Evolutionary conservation across 2,888 invertebrate species (phyloP), one percentile per base, ranked within the genome.

Genomic region (Temnothorax ravouxi): DNA sequence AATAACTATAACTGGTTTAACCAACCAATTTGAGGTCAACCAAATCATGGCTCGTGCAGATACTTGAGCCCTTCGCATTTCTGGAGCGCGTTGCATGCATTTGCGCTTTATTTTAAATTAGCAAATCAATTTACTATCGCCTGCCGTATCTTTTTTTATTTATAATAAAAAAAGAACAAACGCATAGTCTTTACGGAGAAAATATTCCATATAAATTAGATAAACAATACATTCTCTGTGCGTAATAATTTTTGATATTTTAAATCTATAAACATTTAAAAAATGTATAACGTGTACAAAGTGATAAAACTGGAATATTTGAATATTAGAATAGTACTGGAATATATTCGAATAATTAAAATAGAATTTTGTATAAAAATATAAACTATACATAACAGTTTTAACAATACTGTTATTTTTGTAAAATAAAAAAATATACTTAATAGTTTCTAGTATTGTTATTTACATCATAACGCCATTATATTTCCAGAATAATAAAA

Each of bases 11-110:
- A 3, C 59, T 38, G 38, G 59, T 59, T 67, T 38, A 72, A 59
- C 56, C 25, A 38, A 59, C 4, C 59, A 72, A 72, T 79, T 56
- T 59, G 47, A 25, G 72, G 21, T 79, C 34, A 44, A 44, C 9
- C 56, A 13, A 61, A 75, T 25, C 6, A 25, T 41, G 62, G 18
- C 15, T 62, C 15, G 18, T 25, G 56, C 18, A 21, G 13, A 18
- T 71, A 38, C 47, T 72, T 47, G 18, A 64, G 29, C 15, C 9
- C 47, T 47, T 21, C 34, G 44, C 13, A 56, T 56, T 59, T 47
- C 56, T 47, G 47, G 47, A 44, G 1, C 34, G 13, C 59, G 9
- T 50, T 34, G 6, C 9, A 47, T 34, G 9, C 9, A 47, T 44
- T 44, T 44, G 13, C 18, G 15, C n/a, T 44, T 18, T 29, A 67